These are phyloP conservation scores for Penaeus japonicus DNA, from an alignment of 1,140 invertebrate species.

Conservation along the genomic window DNA sequence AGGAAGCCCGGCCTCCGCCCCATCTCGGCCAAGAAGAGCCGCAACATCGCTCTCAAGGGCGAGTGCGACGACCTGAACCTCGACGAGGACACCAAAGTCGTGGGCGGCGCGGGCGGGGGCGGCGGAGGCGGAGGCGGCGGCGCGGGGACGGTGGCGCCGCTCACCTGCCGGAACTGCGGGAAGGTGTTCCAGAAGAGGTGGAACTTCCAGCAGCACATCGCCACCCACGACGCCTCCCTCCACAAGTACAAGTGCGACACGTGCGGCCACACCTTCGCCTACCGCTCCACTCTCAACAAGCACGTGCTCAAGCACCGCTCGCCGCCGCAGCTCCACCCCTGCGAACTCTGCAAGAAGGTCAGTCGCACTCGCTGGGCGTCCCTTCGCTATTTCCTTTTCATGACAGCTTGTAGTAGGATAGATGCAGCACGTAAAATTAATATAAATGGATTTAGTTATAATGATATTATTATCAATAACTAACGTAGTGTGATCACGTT, in stretches of 20 bases:
- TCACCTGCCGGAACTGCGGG: constrained; percentile 53
- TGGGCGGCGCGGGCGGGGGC: not conserved
- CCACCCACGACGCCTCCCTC: constrained; percentile 59
- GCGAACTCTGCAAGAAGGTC: constrained; percentile 39
- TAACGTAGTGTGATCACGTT: no score
- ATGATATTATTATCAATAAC: no score
- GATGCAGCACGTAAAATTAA: not conserved
- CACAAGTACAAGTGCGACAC: constrained; percentile 58
- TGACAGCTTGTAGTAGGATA: not conserved
- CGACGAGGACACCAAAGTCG: no score
- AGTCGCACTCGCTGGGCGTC: not conserved
- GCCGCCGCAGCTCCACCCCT: not conserved
- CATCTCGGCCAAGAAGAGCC: not conserved
- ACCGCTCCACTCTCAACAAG: constrained; percentile 60
- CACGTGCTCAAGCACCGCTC: constrained; percentile 55
- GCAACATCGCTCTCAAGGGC: no score
- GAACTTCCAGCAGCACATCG: constrained; percentile 58
- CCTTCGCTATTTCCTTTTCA: not conserved
- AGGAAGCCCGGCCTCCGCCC: not conserved
- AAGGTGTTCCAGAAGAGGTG: constrained; percentile 52
- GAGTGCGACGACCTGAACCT: no score
- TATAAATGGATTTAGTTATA: no score
- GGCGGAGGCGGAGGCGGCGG: not conserved
- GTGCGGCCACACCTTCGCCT: constrained; percentile 60
- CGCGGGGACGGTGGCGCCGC: not conserved